phyloP scores from a whole-genome alignment of 1,140 invertebrate species.

The Andricus grossulariae region DNA sequence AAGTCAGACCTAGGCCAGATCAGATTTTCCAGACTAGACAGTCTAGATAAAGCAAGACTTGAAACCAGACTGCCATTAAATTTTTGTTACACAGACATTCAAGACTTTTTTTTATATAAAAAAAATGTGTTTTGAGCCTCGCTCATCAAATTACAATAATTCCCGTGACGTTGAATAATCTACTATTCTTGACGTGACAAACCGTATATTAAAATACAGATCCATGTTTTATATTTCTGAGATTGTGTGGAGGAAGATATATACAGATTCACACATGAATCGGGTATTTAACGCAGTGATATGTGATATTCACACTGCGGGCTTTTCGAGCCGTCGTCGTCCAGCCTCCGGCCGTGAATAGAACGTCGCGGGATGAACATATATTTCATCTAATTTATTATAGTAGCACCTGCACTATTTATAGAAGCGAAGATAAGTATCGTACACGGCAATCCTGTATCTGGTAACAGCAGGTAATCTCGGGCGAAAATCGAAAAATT shows the following conservation, averaged over 20 bases:
- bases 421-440: conserved; percentile 46
- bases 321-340: conserved; percentile 32
- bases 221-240: not conserved
- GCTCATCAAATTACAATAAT: not conserved
- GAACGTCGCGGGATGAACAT: conserved; percentile 42
- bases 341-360: conserved; percentile 42
- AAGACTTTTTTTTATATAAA: no score
- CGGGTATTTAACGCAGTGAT: conserved; percentile 44
- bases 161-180: not conserved
- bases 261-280: not conserved
- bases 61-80: no score
- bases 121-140: no score
- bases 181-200: conserved; percentile 9
- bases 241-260: not conserved
- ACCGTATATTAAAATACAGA: conserved; percentile 17
- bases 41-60: no score
- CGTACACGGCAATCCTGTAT: conserved; percentile 37
- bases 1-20: no score
- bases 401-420: conserved; percentile 45
- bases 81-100: no score
- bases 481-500: not conserved
- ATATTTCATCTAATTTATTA: conserved; percentile 49
- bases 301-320: conserved; percentile 41
- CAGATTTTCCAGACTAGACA: no score
- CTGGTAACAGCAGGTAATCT: conserved; percentile 30